These are phyloP conservation scores for Dysdera silvatica DNA, from an alignment of 1,140 invertebrate genomes.

Conservation along the genomic window DNA sequence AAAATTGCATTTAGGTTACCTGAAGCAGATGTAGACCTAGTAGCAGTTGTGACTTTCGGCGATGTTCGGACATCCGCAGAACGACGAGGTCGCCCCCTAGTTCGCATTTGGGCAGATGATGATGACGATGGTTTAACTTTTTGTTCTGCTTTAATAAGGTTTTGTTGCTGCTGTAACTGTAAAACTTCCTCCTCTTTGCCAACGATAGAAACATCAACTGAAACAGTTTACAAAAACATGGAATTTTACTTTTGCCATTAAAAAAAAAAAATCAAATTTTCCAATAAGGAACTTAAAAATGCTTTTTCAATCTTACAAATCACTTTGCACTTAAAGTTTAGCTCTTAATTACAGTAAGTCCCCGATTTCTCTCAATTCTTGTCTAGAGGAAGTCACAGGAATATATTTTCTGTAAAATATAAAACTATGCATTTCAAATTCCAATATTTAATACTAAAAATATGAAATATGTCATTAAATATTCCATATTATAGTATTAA, in stretches of 20 bases:
- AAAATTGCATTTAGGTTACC: neutral
- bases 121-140: constrained; percentile 18
- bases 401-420: too few relatives aligned
- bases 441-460: too few relatives aligned
- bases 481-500: too few relatives aligned
- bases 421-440: too few relatives aligned
- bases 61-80: constrained; percentile 8
- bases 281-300: too few relatives aligned
- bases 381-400: too few relatives aligned
- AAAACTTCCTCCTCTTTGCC: constrained; percentile 34
- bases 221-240: neutral
- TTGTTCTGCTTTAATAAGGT: constrained; percentile 10
- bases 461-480: too few relatives aligned
- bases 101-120: constrained; percentile 5
- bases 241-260: neutral
- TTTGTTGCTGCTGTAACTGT: constrained; percentile 25
- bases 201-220: constrained; percentile 35
- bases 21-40: neutral
- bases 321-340: too few relatives aligned
- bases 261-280: too few relatives aligned
- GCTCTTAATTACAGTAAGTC: too few relatives aligned
- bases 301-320: too few relatives aligned
- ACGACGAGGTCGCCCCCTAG: constrained; percentile 10
- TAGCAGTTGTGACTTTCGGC: constrained; percentile 1
- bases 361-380: too few relatives aligned